phyloP scores from a whole-genome alignment of 1,140 invertebrate genomes.

The Dreissena rostriformis region DNA sequence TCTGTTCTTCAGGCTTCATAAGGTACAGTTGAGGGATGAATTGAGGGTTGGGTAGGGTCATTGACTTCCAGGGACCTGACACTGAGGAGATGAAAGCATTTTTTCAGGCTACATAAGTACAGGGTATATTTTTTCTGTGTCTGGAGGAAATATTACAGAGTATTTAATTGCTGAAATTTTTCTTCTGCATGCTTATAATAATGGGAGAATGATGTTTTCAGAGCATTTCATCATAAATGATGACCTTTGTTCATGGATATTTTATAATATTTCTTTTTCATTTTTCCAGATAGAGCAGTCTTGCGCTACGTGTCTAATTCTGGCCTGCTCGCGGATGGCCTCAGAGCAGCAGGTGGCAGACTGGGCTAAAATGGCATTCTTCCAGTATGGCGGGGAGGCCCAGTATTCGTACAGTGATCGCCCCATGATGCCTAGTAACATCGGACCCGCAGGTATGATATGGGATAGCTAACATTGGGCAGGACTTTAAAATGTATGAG shows the following conservation, averaged over 20 bases:
- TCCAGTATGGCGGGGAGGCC: slow-evolving; percentile 93
- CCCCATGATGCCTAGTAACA: slow-evolving; percentile 63
- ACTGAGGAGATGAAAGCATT: no score
- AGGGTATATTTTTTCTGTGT: no score
- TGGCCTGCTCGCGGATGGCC: slow-evolving; percentile 89
- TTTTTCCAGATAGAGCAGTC: slow-evolving; percentile 86
- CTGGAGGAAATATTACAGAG: no score
- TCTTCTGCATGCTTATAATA: no score
- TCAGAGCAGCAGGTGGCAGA: slow-evolving; percentile 89
- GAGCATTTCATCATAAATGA: no score
- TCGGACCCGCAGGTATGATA: slow-evolving; percentile 62
- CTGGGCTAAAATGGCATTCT: slow-evolving; percentile 95
- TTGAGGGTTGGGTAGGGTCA: not conserved
- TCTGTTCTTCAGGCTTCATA: not conserved
- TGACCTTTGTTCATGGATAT: no score
- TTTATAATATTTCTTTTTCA: no score
- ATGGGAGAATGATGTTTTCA: no score
- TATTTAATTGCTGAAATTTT: no score
- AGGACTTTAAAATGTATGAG: not conserved
- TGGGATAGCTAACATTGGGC: no score
- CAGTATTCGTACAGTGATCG: slow-evolving; percentile 71
- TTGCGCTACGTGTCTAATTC: slow-evolving; percentile 92
- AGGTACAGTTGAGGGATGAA: not conserved
- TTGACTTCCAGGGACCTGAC: not conserved
- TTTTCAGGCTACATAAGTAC: no score